Base-by-base conservation (phyloP, 2,797 vertebrate species). In the Ambastaia sidthimunki region DNA sequence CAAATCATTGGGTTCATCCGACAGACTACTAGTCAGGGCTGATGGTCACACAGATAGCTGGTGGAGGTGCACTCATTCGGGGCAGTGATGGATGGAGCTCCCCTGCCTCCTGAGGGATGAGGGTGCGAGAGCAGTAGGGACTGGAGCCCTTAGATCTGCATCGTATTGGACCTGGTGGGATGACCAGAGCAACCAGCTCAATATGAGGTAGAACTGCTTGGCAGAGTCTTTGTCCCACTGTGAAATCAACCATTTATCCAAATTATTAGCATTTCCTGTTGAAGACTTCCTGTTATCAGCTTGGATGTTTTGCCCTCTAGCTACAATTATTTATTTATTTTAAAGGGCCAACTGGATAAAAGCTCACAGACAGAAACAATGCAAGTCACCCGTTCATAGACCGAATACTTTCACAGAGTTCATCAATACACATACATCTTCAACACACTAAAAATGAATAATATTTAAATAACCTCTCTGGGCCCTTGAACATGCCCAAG, bases 1-100 rank as follows among this genome's bases (percentile, higher is more conserved):
- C 31, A 80, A 80, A 85, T 88, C 80, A 89, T 87, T 87, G 73
- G 21, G 86, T 84, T 87, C 80, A 90, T 87, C 85, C 88, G 81
- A 54, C 74, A 82, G 74, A 76, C 80, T 78, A 75, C 76, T 67
- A 50, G 67, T 81, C 70, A 74, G 82, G 85, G 68, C 79, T 82
- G 85, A 86, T 85, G 74, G 84, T 86, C 76, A 83, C 57, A 62
- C 60, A 50, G 85, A 88, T 88, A 83, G 71, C 82, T 66, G 57
- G 54, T 70, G 44, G 52, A 81, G 59, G 65, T 71, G 41, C 34
- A 71, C 71, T 71, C 34, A 65, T 83, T 21, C 62, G 25, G 15
- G 76, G 71, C 87, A 85, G 80, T 88, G 87, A 88, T 85, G 81
- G 84, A 86, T 88, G 54, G 54, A 47, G 62, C 47, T 80, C 19